Conservation (phyloP, 92 coral and sea anemone genomes). For the Montipora capitata region DNA sequence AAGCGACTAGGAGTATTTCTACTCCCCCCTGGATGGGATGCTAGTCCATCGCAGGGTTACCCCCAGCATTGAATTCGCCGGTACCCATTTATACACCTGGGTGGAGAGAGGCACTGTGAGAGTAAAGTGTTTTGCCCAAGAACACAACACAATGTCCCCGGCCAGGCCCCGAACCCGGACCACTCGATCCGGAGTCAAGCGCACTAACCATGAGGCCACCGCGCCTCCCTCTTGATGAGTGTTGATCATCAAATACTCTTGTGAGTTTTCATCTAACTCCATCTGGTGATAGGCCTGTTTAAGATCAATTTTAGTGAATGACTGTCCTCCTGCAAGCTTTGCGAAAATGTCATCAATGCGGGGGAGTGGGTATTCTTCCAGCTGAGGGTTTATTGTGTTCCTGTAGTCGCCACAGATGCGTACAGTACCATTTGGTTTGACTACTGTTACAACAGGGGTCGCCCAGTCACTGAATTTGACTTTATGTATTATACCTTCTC, state of each 20-base stretch:
- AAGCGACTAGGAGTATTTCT: no score
- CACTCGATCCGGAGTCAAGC: no score
- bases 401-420: conserved; percentile 70
- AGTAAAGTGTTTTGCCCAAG: no score
- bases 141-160: no score
- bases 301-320: conserved; percentile 53
- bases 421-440: conserved; percentile 57
- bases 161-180: no score
- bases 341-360: conserved; percentile 53
- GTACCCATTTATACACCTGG: no score
- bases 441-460: conserved; percentile 43
- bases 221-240: conserved; percentile 83
- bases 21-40: no score
- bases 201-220: no score
- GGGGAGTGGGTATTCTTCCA: conserved; percentile 78
- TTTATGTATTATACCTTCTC: conserved; percentile 42
- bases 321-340: conserved; percentile 55
- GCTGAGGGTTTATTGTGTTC: conserved; percentile 51
- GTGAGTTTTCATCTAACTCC: conserved; percentile 71
- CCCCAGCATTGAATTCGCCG: no score
- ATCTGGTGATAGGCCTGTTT: conserved; percentile 68
- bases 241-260: conserved; percentile 65
- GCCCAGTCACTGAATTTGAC: conserved; percentile 48
- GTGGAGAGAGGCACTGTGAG: no score
- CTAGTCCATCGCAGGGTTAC: no score